Conservation (phyloP, 2,888 invertebrate species). For the Ametastegia equiseti region DNA sequence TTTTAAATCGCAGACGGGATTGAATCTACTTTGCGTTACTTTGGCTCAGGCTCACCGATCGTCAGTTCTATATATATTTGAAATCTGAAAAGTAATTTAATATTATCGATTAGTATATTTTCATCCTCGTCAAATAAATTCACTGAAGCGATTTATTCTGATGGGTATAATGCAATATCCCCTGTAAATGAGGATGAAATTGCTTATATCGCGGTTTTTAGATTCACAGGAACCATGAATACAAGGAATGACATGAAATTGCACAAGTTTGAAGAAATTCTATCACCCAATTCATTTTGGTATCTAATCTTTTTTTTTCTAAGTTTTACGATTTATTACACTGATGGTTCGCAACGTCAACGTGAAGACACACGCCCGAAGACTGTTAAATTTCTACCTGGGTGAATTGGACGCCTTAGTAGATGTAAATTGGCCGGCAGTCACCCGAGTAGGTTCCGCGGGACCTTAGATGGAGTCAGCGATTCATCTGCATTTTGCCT, state of each 20-base stretch:
- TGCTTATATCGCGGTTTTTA: neutral
- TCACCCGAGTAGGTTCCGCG: neutral
- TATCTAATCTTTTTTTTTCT: neutral
- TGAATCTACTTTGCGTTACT: slow-evolving; percentile 11
- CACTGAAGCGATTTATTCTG: neutral
- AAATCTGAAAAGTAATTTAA: neutral
- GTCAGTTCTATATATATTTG: slow-evolving; percentile 5
- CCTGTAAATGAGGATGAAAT: neutral
- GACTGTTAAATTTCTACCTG: neutral
- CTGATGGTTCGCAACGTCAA: neutral
- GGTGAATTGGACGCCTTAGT: neutral
- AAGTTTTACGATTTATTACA: neutral
- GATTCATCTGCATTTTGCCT: slow-evolving; percentile 37
- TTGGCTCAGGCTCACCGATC: slow-evolving; percentile 7
- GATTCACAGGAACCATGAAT: neutral
- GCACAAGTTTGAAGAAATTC: no score
- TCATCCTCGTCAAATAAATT: neutral
- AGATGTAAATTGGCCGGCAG: slow-evolving; percentile 28
- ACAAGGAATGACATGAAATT: no score
- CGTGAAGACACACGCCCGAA: neutral
- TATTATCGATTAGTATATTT: slow-evolving; percentile 6
- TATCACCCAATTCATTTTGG: neutral
- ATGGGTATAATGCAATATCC: neutral
- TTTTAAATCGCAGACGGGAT: slow-evolving; percentile 7
- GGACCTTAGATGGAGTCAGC: slow-evolving; percentile 32